Evolutionary conservation across 2,113 vertebrate species (phyloP).

Genomic region (Python bivittatus): DNA sequence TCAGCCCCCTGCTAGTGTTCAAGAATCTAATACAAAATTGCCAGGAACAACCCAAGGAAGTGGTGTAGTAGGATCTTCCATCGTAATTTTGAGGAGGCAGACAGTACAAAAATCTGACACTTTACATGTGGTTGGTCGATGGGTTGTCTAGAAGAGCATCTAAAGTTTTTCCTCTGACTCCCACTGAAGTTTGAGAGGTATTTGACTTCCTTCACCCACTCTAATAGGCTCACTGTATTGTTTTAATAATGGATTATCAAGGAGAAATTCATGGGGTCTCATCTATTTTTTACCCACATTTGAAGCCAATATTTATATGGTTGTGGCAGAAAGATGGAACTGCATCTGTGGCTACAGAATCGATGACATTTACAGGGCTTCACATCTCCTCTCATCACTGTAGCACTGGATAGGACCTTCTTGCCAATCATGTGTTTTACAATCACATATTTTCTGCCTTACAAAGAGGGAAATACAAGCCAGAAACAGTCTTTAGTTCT

Average conservation of each 20-base stretch:
- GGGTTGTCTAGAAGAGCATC: neutral
- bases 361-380: neutral
- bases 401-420: neutral
- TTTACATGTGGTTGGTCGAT: neutral
- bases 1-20: neutral
- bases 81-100: neutral
- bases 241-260: neutral
- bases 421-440: neutral
- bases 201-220: neutral
- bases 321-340: neutral
- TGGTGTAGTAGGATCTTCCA: neutral
- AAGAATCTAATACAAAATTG: neutral
- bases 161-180: neutral
- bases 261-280: neutral
- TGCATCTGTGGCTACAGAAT: neutral
- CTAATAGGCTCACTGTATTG: neutral
- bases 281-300: neutral
- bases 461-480: neutral
- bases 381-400: neutral
- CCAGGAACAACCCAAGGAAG: neutral
- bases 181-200: neutral
- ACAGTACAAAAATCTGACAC: neutral
- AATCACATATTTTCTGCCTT: neutral
- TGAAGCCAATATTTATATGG: neutral
- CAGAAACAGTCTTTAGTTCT: constrained; percentile 17